These are phyloP conservation scores for Uloborus diversus DNA, from an alignment of 1,140 invertebrate genomes.

Conservation along the genomic window DNA sequence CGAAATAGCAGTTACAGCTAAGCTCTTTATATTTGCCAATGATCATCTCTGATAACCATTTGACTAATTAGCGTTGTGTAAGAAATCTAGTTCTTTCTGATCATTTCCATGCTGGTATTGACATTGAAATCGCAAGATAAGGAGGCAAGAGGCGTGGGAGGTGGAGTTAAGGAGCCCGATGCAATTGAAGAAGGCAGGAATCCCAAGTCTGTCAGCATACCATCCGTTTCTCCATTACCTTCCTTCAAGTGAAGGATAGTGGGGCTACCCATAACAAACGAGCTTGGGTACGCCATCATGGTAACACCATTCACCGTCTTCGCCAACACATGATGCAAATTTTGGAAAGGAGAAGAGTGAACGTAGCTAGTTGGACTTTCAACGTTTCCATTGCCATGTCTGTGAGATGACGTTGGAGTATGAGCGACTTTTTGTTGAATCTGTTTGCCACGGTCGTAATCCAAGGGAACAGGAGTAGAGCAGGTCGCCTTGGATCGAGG, in stretches of 20 bases:
- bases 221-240: not conserved
- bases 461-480: not conserved
- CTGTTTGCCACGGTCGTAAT: not conserved
- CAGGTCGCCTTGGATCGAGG: not conserved
- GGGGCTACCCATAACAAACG: slow-evolving; percentile 23
- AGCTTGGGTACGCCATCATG: slow-evolving; percentile 24
- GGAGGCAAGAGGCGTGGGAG: slow-evolving; percentile 22
- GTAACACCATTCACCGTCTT: slow-evolving; percentile 45
- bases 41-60: not conserved
- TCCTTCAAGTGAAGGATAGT: slow-evolving; percentile 5
- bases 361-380: slow-evolving; percentile 5
- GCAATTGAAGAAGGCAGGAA: slow-evolving; percentile 19
- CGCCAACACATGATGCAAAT: slow-evolving; percentile 28
- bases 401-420: not conserved
- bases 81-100: not conserved
- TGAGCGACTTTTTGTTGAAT: not conserved
- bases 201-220: slow-evolving; percentile 18
- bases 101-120: slow-evolving; percentile 1
- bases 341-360: slow-evolving; percentile 12
- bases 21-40: not conserved
- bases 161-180: slow-evolving; percentile 30
- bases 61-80: too few relatives aligned
- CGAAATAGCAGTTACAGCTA: not conserved
- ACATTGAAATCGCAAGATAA: slow-evolving; percentile 32
- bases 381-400: not conserved